Evolutionary conservation across 2,113 vertebrate genomes (phyloP), one percentile per base, ranked within the genome.

Genomic region (Campylomormyrus numenius): DNA sequence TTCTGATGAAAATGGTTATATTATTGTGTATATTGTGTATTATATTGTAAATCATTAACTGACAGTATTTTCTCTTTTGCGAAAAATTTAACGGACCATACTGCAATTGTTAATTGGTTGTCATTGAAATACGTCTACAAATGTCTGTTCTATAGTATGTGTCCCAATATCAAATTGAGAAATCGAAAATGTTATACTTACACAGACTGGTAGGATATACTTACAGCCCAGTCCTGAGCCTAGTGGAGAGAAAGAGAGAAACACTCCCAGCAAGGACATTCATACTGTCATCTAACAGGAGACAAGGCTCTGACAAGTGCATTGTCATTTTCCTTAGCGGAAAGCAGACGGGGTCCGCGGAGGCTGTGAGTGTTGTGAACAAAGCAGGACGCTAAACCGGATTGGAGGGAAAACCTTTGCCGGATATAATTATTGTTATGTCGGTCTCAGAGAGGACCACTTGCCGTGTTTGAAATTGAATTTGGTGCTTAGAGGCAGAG

Each of bases 371-470:
- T 27, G 13, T 19, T 8, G 66, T 31, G 24, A 46, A 89, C 48
- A 89, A 89, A 52, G 49, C 49, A 35, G 46, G 70, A 50, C 7
- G 66, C 66, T 74, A 53, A 89, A 83, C 70, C 46, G 66, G 17
- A 48, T 87, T 50, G 45, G 15, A 39, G 11, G n/a, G 10, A 53
- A 80, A 89, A 85, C 46, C 66, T 35, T 52, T 53, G 88, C 88
- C 49, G 77, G 77, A 89, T 83, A 89, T 19, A 74, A 89, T 83
- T 89, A 74, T 50, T 46, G 27, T 89, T 39, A 83, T 83, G 88
- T 70, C 70, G 48, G 15, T 80, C 45, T 89, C 9, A 27, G 17
- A 83, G 70, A 50, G 70, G 88, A 80, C 88, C 48, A 21, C 70
- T 77, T 89, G 70, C 31, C 27, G 88, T 83, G 70, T 53, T 89